These are phyloP conservation scores for Barnardius zonarius DNA, from an alignment of 2,113 vertebrate species.

Conservation along the genomic window DNA sequence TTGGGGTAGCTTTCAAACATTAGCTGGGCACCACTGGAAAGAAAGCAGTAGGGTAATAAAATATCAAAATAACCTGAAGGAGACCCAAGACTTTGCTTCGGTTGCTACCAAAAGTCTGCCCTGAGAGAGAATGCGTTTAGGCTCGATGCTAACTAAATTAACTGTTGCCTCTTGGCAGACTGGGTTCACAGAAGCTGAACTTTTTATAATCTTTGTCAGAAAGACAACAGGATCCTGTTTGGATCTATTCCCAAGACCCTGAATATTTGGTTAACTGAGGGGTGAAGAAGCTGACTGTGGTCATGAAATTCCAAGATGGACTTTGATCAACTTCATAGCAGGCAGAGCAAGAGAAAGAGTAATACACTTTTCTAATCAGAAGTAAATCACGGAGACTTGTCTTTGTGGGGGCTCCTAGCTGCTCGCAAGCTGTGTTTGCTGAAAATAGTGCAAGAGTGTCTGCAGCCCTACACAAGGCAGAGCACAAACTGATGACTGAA, in stretches of 20 bases:
- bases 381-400: not conserved
- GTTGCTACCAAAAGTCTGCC: not conserved
- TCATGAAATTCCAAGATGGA: not conserved
- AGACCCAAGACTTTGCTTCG: not conserved
- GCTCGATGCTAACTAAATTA: not conserved
- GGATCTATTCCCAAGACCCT: not conserved
- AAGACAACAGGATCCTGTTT: not conserved
- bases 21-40: not conserved
- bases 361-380: not conserved
- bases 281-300: not conserved
- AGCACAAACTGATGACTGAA: not conserved
- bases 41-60: not conserved
- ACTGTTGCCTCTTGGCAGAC: not conserved
- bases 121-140: not conserved
- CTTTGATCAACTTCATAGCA: not conserved
- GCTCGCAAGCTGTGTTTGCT: not conserved
- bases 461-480: fast-evolving
- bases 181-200: not conserved
- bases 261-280: not conserved
- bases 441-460: not conserved
- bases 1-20: not conserved
- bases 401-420: not conserved
- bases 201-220: not conserved
- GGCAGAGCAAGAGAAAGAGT: not conserved
- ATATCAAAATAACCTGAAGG: not conserved